phyloP scores from a whole-genome alignment of 35 echinoderm and acorn worm genomes.

The Patiria miniata region DNA sequence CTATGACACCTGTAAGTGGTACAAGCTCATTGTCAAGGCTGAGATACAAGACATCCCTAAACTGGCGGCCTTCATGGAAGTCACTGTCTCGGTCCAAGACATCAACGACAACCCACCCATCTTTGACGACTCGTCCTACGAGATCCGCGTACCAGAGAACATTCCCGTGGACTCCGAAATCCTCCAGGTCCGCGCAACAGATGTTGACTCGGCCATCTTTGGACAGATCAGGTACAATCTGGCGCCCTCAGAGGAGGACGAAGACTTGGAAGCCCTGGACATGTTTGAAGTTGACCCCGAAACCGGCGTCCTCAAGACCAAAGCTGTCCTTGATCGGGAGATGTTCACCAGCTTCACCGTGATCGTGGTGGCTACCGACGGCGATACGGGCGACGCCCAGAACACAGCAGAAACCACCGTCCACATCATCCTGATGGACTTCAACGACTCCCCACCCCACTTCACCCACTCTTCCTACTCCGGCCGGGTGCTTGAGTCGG shows the following conservation, averaged over 20 bases:
- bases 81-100: slow-evolving; percentile 75
- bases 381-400: slow-evolving; percentile 9
- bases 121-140: slow-evolving; percentile 73
- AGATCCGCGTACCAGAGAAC: slow-evolving; percentile 73
- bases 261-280: slow-evolving; percentile 47
- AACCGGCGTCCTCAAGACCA: slow-evolving; percentile 68
- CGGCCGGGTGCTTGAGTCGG: slow-evolving; percentile 57
- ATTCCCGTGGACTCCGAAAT: slow-evolving; percentile 54
- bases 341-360: slow-evolving; percentile 63
- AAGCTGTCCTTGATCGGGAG: slow-evolving; percentile 71
- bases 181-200: slow-evolving; percentile 75
- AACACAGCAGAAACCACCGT: slow-evolving; percentile 58
- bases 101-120: slow-evolving; percentile 88
- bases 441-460: slow-evolving; percentile 87
- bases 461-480: slow-evolving; percentile 57
- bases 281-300: slow-evolving; percentile 70
- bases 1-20: slow-evolving; percentile 80
- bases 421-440: slow-evolving; percentile 72
- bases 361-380: slow-evolving; percentile 62
- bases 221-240: slow-evolving; percentile 74
- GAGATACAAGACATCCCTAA: slow-evolving; percentile 46
- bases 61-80: slow-evolving; percentile 61
- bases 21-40: slow-evolving; percentile 80
- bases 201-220: slow-evolving; percentile 58
- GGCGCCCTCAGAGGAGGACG: slow-evolving; percentile 36